phyloP scores from a whole-genome alignment of 2,797 vertebrate genomes.

The Peromyscus aztecus region DNA sequence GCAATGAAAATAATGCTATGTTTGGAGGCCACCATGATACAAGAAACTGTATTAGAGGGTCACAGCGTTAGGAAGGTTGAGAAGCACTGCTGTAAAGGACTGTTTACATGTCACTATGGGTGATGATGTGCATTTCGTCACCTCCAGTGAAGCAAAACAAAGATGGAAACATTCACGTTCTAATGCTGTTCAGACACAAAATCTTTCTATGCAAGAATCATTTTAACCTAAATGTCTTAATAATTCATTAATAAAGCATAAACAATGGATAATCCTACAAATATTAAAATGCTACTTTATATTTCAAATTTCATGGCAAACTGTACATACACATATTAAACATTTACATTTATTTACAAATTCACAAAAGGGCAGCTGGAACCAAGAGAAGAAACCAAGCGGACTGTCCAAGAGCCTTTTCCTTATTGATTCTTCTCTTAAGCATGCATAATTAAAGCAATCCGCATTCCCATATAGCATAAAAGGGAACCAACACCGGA shows the following conservation, averaged over 20 bases:
- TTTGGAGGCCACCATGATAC: not conserved
- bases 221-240: conserved; percentile 58
- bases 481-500: conserved; percentile 80
- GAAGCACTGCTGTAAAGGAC: not conserved
- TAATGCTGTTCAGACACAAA: conserved; percentile 36
- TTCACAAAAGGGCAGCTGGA: conserved; percentile 61
- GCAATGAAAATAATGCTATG: not conserved
- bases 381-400: conserved; percentile 69
- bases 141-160: not conserved
- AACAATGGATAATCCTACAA: conserved; percentile 43
- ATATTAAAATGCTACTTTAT: conserved; percentile 51
- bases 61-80: not conserved
- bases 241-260: conserved; percentile 60
- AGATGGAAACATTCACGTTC: not conserved
- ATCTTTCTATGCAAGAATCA: not conserved
- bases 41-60: not conserved
- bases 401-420: conserved; percentile 60
- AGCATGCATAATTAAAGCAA: conserved; percentile 75
- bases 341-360: conserved; percentile 37
- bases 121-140: not conserved
- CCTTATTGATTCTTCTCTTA: conserved; percentile 59
- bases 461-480: conserved; percentile 58
- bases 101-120: not conserved
- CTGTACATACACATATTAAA: conserved; percentile 72
- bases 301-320: conserved; percentile 66